These are phyloP conservation scores for Drosophila subquinaria DNA, from an alignment of 2,888 invertebrate genomes.

Conservation along the genomic window DNA sequence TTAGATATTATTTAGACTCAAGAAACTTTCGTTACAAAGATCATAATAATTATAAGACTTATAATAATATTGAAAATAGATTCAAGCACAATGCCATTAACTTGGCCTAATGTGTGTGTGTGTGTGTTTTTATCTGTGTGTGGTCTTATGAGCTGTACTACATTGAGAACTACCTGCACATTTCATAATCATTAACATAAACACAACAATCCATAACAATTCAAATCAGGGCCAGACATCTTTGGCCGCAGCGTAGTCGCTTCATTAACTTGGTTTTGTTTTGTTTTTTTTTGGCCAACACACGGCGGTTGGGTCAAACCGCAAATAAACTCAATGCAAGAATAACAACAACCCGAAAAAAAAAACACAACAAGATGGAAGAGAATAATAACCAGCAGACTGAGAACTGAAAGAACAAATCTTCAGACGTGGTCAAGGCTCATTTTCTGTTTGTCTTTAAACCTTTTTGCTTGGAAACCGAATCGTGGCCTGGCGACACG, in stretches of 20 bases:
- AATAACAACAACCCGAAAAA: slow-evolving; percentile 25
- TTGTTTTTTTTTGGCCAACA: slow-evolving; percentile 21
- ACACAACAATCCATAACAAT: slow-evolving; percentile 62
- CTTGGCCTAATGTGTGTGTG: slow-evolving; percentile 5
- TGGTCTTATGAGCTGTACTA: slow-evolving; percentile 43
- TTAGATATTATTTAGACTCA: neutral
- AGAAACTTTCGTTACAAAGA: neutral
- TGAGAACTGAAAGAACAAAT: slow-evolving; percentile 40
- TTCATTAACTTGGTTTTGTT: slow-evolving; percentile 65
- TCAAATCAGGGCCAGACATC: slow-evolving; percentile 71
- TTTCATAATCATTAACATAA: slow-evolving; percentile 76
- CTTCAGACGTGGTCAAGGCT: slow-evolving; percentile 51
- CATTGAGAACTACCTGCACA: slow-evolving; percentile 58
- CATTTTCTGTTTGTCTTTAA: slow-evolving; percentile 51
- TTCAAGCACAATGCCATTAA: slow-evolving; percentile 11
- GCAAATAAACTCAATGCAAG: slow-evolving; percentile 54
- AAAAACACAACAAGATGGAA: neutral
- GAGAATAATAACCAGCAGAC: slow-evolving; percentile 31
- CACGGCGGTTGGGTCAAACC: slow-evolving; percentile 63
- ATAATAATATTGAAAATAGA: slow-evolving; percentile 5
- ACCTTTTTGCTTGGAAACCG: slow-evolving; percentile 38
- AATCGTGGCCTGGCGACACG: slow-evolving; percentile 48
- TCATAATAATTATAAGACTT: slow-evolving; percentile 6
- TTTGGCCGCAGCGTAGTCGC: slow-evolving; percentile 39
- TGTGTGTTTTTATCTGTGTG: slow-evolving; percentile 20